A percentile compares a stretch with the other conserved stretches of the same genome.
These are phyloP conservation scores for Callinectes sapidus DNA, from an alignment of 2,888 invertebrate species.

Conservation along the genomic window DNA sequence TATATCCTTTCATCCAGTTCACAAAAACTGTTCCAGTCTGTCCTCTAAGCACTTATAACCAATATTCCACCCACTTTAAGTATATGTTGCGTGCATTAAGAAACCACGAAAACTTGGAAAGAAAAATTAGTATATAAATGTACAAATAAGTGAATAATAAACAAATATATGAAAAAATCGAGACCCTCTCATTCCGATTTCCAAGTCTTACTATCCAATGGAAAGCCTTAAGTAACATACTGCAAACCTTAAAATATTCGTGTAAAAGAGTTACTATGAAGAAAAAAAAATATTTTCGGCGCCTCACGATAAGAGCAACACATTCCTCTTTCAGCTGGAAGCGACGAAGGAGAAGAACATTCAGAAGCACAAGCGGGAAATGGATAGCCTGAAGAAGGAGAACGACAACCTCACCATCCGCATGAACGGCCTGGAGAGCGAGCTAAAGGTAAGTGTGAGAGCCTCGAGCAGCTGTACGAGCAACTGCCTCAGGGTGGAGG, in stretches of 20 bases:
- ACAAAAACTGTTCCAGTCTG: no score
- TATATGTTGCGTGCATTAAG: neutral
- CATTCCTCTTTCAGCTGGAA: constrained; percentile 60
- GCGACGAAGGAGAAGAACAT: constrained; percentile 48
- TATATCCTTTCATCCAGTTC: no score
- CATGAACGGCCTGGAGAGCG: constrained; percentile 69
- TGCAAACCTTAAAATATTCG: neutral
- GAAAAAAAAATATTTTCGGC: neutral
- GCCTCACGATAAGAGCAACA: neutral
- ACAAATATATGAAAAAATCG: neutral
- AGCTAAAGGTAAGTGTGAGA: constrained; percentile 62
- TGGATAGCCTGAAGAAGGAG: constrained; percentile 56
- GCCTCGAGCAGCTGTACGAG: neutral
- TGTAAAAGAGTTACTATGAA: neutral
- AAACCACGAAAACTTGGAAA: no score
- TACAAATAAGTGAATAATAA: no score
- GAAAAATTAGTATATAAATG: no score
- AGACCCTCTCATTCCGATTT: neutral
- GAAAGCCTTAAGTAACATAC: neutral
- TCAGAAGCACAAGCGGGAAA: constrained; percentile 54
- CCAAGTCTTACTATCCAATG: neutral
- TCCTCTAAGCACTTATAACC: no score
- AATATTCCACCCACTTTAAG: neutral
- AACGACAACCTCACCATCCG: constrained; percentile 62
- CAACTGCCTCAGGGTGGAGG: no score